A percentile compares a stretch with the other conserved stretches of the same genome.
Evolutionary conservation across 2,797 vertebrate species (phyloP).

Genomic region (Gymnothorax reevesii): DNA sequence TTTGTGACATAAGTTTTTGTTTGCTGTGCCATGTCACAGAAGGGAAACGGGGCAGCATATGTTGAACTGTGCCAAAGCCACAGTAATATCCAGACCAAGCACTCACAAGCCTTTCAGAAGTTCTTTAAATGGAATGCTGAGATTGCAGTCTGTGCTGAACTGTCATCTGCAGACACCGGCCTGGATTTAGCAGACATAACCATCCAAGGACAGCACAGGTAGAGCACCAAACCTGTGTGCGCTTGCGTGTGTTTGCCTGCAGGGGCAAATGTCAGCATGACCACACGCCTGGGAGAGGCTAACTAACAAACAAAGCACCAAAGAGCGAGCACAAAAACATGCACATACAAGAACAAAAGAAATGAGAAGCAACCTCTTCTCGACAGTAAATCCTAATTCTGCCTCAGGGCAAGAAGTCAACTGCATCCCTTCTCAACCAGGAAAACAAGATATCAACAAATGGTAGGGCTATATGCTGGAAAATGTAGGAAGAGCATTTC

Average conservation of each 20-base stretch:
- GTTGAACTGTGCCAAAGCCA: too few relatives aligned
- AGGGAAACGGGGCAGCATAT: too few relatives aligned
- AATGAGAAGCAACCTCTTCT: not conserved
- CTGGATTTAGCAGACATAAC: slow-evolving; percentile 84
- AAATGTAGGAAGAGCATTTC: not conserved
- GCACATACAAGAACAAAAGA: not conserved
- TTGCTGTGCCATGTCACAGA: too few relatives aligned
- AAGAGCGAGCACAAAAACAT: not conserved
- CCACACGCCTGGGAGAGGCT: not conserved
- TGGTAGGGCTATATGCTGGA: not conserved
- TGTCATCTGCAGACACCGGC: slow-evolving; percentile 77
- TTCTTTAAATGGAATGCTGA: too few relatives aligned
- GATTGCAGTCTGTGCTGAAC: too few relatives aligned
- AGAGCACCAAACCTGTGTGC: slow-evolving; percentile 66
- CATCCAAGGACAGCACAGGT: slow-evolving; percentile 90
- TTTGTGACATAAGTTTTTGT: too few relatives aligned
- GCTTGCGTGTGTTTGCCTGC: not conserved
- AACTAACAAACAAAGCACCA: not conserved
- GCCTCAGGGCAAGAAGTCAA: not conserved
- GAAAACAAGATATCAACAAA: not conserved
- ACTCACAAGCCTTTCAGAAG: too few relatives aligned
- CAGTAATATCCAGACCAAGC: too few relatives aligned
- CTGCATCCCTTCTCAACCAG: not conserved
- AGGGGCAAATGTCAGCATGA: not conserved
- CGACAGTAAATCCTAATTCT: not conserved